Evolutionary conservation across 1,140 invertebrate species (phyloP), one percentile per base, ranked within the genome.

Genomic region (Metopolophium dirhodum): DNA sequence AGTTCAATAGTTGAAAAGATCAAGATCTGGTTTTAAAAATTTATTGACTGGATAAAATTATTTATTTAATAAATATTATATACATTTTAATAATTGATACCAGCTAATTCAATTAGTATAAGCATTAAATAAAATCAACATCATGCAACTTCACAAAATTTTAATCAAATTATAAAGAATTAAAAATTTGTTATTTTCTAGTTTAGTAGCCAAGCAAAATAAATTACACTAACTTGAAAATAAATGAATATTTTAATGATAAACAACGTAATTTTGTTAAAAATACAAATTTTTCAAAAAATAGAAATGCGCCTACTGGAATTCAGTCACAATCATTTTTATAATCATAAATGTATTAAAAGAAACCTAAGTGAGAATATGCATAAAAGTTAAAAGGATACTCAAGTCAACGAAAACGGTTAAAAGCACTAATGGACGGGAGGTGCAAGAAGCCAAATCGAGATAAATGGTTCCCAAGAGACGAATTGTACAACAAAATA

Each of bases 391-490:
- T 86, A 93, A 86, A 86, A 83, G 45, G 47, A 93, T 93, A 54
- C 82, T 30, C 8, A 18, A 85, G 82, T 85, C 30, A 86, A 93
- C 49, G 90, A 45, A 91, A 91, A 83, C 82, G 49, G 68, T 85
- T 85, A 93, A 54, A 93, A 93, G 82, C 35, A 85, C 77, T 85
- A 57, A 30, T 30, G 82, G 47, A 41, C 37, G 37, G 35, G 35
- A 86, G 51, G 91, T 93, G 91, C 57, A 93, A 37, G 91, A 93
- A 93, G 14, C 91, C 91, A 86, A 93, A 93, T 93, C 91, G 82
- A 85, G 82, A 93, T 93, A 93, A 86, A 93, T 93, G 49, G 82
- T 86, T 83, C 91, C 82, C 91, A 45, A 57, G 91, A 93, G 91
- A 93, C 77, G 37, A 93, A 57, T 93, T 85, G 91, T 86, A 54